Conservation (phyloP, 2,113 vertebrate species). For the Tychaedon coryphoeus region DNA sequence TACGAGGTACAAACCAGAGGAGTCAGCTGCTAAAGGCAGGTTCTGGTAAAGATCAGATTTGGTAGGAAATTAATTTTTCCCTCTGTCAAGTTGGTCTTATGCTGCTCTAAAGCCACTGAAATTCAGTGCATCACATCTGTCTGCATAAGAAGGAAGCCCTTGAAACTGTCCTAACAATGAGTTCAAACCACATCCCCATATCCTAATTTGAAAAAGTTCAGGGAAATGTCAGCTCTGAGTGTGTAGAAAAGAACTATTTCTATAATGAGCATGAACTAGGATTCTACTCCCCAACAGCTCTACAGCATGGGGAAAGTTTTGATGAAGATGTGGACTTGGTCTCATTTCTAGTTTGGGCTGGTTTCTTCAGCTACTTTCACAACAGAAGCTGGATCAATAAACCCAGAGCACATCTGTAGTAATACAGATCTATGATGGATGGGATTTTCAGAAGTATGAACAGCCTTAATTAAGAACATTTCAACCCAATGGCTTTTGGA, state of each 20-base stretch:
- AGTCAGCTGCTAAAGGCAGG: neutral
- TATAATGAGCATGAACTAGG: neutral
- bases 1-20: slow-evolving; percentile 16
- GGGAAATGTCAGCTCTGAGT: neutral
- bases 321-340: neutral
- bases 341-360: neutral
- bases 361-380: neutral
- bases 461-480: neutral
- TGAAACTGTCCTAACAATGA: slow-evolving; percentile 9
- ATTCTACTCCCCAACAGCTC: neutral
- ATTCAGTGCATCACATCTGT: neutral
- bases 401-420: neutral
- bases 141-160: neutral
- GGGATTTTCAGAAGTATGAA: neutral
- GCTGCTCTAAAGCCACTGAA: neutral
- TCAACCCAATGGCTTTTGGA: neutral
- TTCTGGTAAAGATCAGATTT: slow-evolving; percentile 15
- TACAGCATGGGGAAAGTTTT: neutral
- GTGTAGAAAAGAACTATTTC: neutral
- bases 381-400: neutral
- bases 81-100: neutral
- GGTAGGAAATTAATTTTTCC: neutral
- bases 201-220: slow-evolving; percentile 42
- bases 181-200: neutral
- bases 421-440: neutral